Base-by-base conservation (phyloP, 1,140 invertebrate species). In the Meloidogyne exigua region DNA sequence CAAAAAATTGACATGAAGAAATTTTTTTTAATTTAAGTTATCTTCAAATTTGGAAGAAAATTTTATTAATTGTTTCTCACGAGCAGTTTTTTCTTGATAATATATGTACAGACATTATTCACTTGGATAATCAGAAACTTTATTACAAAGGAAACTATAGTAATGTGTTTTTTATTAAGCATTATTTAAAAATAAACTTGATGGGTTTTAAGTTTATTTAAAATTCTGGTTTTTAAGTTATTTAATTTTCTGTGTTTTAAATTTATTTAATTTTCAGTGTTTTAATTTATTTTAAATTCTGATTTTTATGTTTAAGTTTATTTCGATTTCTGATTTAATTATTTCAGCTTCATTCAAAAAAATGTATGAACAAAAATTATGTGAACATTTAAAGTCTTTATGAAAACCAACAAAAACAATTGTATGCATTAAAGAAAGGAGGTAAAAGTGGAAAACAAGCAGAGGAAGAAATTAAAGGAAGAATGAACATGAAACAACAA, bases 301-400 rank as follows among this genome's bases (percentile, higher is more conserved):
- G n/a, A 25, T 74, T 70, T 64, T 67, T 64, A 12, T 21, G 11
- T 74, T 21, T 81, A 7, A n/a, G n/a, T n/a, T n/a, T n/a, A n/a
- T n/a, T n/a, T n/a, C n/a, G n/a, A n/a, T n/a, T n/a, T n/a, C n/a
- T 21, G 68, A 2, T 42, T n/a, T 42, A 28, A 7, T 28, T 42
- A 1, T 68, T 84, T 78, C 26, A 84, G 82, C 73, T 23, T 63
- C 39, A 13, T 99, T 99, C 88, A 98, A 98, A 89, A 98, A 98
- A 89, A 99, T 99, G 96, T 93, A 93, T 87, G 91, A 92, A 0
- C 96, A 99, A 87, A 98, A 98, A 87, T 90, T 93, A 12, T 94
- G 94, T 84, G 95, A 99, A 88, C 92, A 93, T 90, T 89, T 93
- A n/a, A 98, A 98, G 88, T 95, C 96, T n/a, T 79, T 99, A 94